These are phyloP conservation scores for Falco columbarius DNA, from an alignment of 2,797 vertebrate species.

Conservation along the genomic window DNA sequence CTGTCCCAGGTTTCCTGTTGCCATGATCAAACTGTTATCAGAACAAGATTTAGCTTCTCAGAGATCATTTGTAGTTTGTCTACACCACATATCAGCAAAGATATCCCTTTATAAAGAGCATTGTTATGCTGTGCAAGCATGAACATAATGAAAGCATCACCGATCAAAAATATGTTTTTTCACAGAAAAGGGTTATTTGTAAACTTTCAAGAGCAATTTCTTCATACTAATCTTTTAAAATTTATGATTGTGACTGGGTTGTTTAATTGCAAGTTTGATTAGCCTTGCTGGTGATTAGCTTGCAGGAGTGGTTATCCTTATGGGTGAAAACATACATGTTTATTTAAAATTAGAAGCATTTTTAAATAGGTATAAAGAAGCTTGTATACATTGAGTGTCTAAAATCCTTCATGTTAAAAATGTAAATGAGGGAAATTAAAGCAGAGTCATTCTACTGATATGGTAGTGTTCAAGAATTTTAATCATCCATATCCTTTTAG, in stretches of 20 bases:
- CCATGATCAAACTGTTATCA: neutral
- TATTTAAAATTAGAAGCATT: neutral
- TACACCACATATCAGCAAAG: neutral
- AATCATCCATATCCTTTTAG: neutral
- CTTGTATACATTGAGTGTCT: neutral
- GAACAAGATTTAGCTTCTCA: neutral
- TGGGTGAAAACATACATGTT: neutral
- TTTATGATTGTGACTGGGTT: neutral
- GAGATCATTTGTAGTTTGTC: neutral
- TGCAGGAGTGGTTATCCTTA: neutral
- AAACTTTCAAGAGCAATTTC: neutral
- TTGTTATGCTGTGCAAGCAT: neutral
- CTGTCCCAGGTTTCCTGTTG: neutral
- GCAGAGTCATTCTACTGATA: neutral
- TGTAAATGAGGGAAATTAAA: neutral
- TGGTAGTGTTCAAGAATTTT: neutral
- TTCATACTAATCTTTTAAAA: neutral
- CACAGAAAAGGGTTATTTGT: neutral
- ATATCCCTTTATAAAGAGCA: neutral
- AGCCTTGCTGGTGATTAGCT: neutral
- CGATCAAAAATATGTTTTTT: neutral
- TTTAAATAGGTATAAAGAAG: neutral
- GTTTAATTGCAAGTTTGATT: neutral
- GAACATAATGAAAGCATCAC: neutral
- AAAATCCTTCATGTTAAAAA: neutral